A percentile compares a stretch with the other conserved stretches of the same genome.
These are phyloP conservation scores for Gymnocypris eckloni DNA, from an alignment of 2,797 vertebrate species.

Conservation along the genomic window DNA sequence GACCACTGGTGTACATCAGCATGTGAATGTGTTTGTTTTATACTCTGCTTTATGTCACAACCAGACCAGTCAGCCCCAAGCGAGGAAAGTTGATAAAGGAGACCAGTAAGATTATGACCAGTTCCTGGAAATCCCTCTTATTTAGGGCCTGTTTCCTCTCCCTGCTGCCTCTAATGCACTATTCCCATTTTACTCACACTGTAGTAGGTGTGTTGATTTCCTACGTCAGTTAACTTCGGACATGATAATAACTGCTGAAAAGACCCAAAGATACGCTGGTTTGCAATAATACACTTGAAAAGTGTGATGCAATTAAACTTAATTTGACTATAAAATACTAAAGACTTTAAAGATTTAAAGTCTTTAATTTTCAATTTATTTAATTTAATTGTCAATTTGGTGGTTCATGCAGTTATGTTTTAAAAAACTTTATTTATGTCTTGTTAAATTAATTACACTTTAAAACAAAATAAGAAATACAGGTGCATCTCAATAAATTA, in stretches of 20 bases:
- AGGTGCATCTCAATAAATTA: no score
- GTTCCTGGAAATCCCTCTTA: constrained; percentile 52
- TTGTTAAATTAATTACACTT: no score
- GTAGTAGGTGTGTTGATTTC: background rate
- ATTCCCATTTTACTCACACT: constrained; percentile 19
- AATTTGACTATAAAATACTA: no score
- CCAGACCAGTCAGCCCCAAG: constrained; percentile 33
- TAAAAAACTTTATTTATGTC: no score
- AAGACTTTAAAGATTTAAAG: no score
- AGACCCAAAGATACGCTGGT: background rate
- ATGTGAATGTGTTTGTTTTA: constrained; percentile 38
- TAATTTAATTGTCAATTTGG: no score
- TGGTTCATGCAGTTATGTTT: no score
- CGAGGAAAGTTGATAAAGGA: constrained; percentile 51
- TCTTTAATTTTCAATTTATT: no score
- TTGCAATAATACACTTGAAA: background rate
- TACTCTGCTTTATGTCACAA: constrained; percentile 55
- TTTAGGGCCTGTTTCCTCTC: constrained; percentile 40
- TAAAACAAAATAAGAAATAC: no score
- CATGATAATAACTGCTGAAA: constrained; percentile 5
- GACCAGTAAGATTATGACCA: constrained; percentile 40
- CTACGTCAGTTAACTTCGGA: background rate
- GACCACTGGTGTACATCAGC: background rate
- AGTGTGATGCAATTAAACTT: background rate
- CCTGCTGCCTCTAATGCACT: background rate